Conservation (phyloP, 2,888 invertebrate genomes). For the Branchinecta sandiegonensis region DNA sequence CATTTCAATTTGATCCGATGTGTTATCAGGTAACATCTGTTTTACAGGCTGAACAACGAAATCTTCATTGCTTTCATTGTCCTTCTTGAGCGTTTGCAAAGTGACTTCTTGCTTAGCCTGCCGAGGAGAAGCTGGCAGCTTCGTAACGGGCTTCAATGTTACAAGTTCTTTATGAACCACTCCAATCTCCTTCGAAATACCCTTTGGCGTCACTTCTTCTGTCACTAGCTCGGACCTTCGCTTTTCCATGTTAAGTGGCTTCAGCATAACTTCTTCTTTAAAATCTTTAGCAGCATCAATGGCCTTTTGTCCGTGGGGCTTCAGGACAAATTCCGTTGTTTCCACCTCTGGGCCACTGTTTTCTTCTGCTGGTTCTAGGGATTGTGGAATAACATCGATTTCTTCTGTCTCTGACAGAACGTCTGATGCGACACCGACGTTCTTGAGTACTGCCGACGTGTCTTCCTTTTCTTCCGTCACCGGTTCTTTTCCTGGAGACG, state of each 20-base stretch:
- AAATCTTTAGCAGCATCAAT: background rate
- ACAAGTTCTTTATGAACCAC: background rate
- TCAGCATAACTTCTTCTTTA: constrained; percentile 1
- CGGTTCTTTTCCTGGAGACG: too few species aligned
- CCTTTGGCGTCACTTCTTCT: background rate
- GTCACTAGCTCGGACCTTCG: background rate
- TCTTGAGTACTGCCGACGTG: too few species aligned
- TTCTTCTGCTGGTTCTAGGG: background rate
- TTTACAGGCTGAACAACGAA: too few species aligned
- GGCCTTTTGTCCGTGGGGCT: background rate
- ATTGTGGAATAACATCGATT: background rate
- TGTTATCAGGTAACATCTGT: background rate
- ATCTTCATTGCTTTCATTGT: too few species aligned
- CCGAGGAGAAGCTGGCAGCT: background rate
- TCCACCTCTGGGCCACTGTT: background rate
- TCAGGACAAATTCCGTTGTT: background rate
- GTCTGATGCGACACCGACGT: background rate
- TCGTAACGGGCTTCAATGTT: constrained; percentile 2
- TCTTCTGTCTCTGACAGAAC: background rate
- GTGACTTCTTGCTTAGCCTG: background rate
- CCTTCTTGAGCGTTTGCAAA: background rate
- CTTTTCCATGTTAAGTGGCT: background rate
- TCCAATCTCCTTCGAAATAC: background rate
- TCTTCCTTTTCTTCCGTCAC: too few species aligned
- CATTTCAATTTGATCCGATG: background rate